A percentile compares a stretch with the other conserved stretches of the same genome.
Conservation (phyloP, 2,888 invertebrate genomes). For the Ectemnius lituratus region DNA sequence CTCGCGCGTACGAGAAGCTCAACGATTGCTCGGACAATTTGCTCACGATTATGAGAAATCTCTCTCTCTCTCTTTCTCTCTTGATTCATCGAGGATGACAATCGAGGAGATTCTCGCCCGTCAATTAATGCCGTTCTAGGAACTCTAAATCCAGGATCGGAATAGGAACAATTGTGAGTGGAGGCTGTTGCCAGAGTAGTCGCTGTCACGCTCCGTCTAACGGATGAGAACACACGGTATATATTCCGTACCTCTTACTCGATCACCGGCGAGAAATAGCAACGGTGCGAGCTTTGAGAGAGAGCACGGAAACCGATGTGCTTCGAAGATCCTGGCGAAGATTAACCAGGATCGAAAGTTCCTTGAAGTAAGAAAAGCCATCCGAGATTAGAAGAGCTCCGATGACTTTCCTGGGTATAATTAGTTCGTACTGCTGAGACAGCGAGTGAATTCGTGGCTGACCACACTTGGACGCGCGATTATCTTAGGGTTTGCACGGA, state of each 20-base stretch:
- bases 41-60: too few species aligned
- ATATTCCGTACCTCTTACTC: not conserved
- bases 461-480: constrained; percentile 74
- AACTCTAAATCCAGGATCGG: constrained; percentile 51
- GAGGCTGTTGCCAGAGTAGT: constrained; percentile 46
- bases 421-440: constrained; percentile 71
- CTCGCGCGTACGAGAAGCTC: constrained; percentile 16
- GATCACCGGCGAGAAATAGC: not conserved
- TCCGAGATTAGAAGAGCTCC: not conserved
- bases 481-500: constrained; percentile 27
- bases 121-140: constrained; percentile 37
- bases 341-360: not conserved
- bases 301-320: not conserved
- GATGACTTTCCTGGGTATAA: not conserved
- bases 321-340: not conserved
- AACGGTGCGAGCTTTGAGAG: not conserved
- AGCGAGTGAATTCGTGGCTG: constrained; percentile 70
- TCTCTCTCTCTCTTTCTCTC: too few species aligned
- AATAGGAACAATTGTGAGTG: constrained; percentile 54
- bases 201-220: constrained; percentile 53
- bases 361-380: not conserved
- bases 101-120: constrained; percentile 5
- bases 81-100: too few species aligned
- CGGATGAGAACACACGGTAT: constrained; percentile 45
- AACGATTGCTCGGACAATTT: not conserved